A percentile compares a stretch with the other conserved stretches of the same genome.
These are phyloP conservation scores for Metridium senile DNA, from an alignment of 92 coral and sea anemone species.

Conservation along the genomic window DNA sequence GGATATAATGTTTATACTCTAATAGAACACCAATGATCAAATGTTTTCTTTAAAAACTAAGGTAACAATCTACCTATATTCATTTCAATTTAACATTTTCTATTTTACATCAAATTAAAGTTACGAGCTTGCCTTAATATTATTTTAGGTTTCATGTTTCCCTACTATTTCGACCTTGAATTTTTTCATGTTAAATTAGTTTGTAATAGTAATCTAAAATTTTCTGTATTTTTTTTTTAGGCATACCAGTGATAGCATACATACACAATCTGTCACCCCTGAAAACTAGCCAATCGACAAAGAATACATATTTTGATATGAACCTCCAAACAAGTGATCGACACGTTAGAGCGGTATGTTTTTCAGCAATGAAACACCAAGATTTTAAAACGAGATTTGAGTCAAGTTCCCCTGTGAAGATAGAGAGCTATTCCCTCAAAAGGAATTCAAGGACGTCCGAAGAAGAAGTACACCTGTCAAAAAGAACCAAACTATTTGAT, in stretches of 20 bases:
- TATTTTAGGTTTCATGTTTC: too few relatives aligned
- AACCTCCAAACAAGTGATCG: conserved; percentile 22
- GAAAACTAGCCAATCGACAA: not conserved
- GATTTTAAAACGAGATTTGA: conserved; percentile 11
- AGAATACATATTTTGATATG: conserved; percentile 17
- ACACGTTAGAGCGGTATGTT: conserved; percentile 17
- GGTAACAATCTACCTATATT: too few relatives aligned
- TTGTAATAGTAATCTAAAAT: not conserved
- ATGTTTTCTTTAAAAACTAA: too few relatives aligned
- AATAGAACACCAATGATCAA: too few relatives aligned
- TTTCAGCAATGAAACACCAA: conserved; percentile 24
- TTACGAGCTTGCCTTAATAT: too few relatives aligned
- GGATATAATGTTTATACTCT: too few relatives aligned
- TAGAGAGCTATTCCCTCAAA: conserved; percentile 14
- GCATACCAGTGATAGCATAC: not conserved
- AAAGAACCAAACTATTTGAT: conserved; percentile 33
- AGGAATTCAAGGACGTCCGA: conserved; percentile 5
- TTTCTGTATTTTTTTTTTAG: not conserved
- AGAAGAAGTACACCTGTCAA: conserved; percentile 34
- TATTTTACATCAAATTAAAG: too few relatives aligned
- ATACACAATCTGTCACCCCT: not conserved
- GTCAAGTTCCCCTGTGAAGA: conserved; percentile 30
- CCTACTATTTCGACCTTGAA: too few relatives aligned
- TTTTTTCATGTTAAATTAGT: too few relatives aligned
- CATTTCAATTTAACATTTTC: too few relatives aligned